Evolutionary conservation across 2,113 vertebrate species (phyloP), one percentile per base, ranked within the genome.

Genomic region (Arenaria interpres): DNA sequence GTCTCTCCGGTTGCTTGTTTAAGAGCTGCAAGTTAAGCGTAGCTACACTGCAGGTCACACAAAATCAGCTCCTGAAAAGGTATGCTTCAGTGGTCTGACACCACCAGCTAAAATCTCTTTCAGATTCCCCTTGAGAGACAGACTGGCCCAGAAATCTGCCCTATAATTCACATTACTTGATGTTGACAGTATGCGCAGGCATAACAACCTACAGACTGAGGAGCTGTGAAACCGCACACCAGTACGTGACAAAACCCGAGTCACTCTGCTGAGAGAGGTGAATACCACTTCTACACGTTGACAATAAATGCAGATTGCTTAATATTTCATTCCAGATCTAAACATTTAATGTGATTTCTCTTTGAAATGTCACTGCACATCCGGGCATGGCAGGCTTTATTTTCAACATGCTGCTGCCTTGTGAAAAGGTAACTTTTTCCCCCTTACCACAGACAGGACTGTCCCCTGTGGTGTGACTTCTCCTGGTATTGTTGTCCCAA

Each of bases 31-130:
- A 84, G 85, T 74, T 67, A 57, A 94, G 73, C 82, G 69, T 16
- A 85, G 77, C 43, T 76, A 63, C 73, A 32, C 20, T 51, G 77
- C 32, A 86, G 78, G 75, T 90, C 77, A 82, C 67, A 90, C 46
- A 95, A 73, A 94, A 88, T 57, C 53, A 64, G 69, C 68, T 82
- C 35, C 57, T 89, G 84, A 72, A 92, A 92, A 95, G 9, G 46
- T 79, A 51, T 85, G 68, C 41, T 53, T 93, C 37, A 9, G 59
- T 32, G 18, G 78, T 50, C 79, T 88, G 37, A 72, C 43, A 85
- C 33, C 33, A 37, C n/a, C 24, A 92, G 43, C 37, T 71, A 50
- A 93, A 90, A 82, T 37, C 32, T 54, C 20, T 73, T 62, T 64
- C 32, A 74, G 71, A 84, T 75, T 33, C 14, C 82, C 37, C 71